phyloP scores from a whole-genome alignment of 2,113 vertebrate genomes.

The Dascyllus trimaculatus region DNA sequence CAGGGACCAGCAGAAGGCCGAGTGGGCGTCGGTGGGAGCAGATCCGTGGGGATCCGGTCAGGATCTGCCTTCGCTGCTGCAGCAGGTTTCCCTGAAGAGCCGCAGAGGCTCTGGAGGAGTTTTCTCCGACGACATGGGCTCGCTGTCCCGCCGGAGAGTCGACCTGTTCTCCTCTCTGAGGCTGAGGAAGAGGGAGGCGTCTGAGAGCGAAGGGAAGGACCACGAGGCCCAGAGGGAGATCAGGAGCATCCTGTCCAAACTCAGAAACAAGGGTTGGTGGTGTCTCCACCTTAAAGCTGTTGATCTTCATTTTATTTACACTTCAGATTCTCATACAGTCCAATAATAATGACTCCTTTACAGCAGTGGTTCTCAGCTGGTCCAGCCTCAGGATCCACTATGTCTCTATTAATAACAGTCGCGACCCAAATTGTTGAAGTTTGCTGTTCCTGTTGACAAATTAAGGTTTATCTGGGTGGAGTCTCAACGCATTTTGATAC shows the following conservation, averaged over 20 bases:
- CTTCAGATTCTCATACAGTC: no score
- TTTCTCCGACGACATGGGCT: constrained; percentile 63
- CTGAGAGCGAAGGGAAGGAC: constrained; percentile 23
- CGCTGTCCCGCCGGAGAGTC: constrained; percentile 62
- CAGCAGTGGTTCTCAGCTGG: no score
- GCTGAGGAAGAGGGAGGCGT: constrained; percentile 71
- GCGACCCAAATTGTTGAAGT: no score
- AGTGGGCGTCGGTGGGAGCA: background rate
- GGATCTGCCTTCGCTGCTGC: constrained; percentile 78
- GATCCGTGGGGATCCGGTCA: constrained; percentile 56
- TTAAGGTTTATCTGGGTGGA: no score
- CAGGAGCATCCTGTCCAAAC: constrained; percentile 77
- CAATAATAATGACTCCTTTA: no score
- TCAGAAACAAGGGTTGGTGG: constrained; percentile 84
- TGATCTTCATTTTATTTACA: no score
- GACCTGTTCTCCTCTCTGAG: constrained; percentile 84
- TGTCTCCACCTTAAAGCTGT: no score
- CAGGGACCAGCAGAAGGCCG: constrained; percentile 11
- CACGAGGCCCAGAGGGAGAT: constrained; percentile 73
- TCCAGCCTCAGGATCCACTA: no score
- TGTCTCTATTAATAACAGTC: no score
- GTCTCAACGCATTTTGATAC: no score
- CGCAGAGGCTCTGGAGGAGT: constrained; percentile 47
- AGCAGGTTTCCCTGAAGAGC: constrained; percentile 75
- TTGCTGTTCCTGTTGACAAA: no score